Evolutionary conservation across 1,140 invertebrate species (phyloP).

Genomic region (Rhagoletis pomonella): DNA sequence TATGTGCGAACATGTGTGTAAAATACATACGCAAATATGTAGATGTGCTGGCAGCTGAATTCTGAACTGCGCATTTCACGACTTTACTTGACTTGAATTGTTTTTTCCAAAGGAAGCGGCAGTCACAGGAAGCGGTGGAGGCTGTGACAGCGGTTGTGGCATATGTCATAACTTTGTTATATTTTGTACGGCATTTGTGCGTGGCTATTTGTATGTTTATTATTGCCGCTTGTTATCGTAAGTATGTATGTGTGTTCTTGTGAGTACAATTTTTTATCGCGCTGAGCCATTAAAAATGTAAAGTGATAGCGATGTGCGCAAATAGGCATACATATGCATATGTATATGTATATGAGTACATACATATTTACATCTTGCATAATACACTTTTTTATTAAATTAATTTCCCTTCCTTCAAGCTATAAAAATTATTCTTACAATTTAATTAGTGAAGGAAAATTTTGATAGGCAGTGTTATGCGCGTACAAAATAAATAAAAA

Average conservation of each 20-base stretch:
- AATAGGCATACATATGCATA: not conserved
- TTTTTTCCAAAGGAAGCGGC: not conserved
- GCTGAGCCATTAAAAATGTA: conserved; percentile 25
- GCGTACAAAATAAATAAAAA: too few species aligned
- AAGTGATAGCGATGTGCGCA: not conserved
- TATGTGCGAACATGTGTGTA: not conserved
- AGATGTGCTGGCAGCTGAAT: not conserved
- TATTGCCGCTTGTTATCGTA: too few species aligned
- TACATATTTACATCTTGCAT: too few species aligned
- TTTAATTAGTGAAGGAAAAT: too few species aligned
- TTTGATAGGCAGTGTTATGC: too few species aligned
- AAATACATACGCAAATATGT: not conserved
- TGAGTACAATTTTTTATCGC: not conserved
- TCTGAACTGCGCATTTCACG: not conserved
- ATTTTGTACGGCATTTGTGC: not conserved
- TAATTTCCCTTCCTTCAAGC: too few species aligned
- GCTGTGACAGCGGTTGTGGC: conserved; percentile 26
- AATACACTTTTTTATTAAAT: too few species aligned
- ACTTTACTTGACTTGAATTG: conserved; percentile 43
- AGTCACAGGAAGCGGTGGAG: not conserved
- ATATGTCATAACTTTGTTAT: conserved; percentile 45
- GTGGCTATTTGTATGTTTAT: too few species aligned
- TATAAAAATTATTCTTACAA: too few species aligned
- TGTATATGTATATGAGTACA: too few species aligned
- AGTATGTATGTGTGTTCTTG: too few species aligned